A percentile compares a stretch with the other conserved stretches of the same genome.
Evolutionary conservation across 2,888 invertebrate genomes (phyloP).

Genomic region (Eupithecia insigniata): DNA sequence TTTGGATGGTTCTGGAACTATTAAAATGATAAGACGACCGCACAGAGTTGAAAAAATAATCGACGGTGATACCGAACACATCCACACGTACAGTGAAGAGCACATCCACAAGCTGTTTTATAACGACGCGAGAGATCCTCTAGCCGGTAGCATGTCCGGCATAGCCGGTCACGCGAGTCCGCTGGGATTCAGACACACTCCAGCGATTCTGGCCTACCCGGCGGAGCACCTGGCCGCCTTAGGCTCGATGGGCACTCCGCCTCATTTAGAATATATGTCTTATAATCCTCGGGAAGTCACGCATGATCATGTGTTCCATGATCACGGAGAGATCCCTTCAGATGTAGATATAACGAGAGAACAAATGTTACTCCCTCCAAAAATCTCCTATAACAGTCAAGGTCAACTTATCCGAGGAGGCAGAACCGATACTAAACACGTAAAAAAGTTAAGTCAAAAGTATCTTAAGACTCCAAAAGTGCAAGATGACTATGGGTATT

Average conservation of each 20-base stretch:
- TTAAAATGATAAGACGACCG: constrained; percentile 76
- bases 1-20: constrained; percentile 72
- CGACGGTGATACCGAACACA: constrained; percentile 81
- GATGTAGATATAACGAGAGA: constrained; percentile 68
- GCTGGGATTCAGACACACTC: constrained; percentile 62
- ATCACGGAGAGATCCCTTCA: constrained; percentile 77
- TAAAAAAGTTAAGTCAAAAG: constrained; percentile 65
- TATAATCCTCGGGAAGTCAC: constrained; percentile 80
- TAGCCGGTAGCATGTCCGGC: constrained; percentile 59
- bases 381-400: constrained; percentile 70
- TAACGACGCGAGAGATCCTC: constrained; percentile 63
- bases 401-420: constrained; percentile 62
- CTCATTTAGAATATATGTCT: constrained; percentile 73
- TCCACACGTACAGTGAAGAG: constrained; percentile 81
- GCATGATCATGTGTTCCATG: constrained; percentile 80
- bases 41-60: constrained; percentile 81
- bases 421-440: constrained; percentile 50
- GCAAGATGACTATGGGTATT: constrained; percentile 70
- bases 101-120: constrained; percentile 78
- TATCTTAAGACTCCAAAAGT: constrained; percentile 61
- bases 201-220: constrained; percentile 59
- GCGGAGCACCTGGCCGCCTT: constrained; percentile 60
- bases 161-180: constrained; percentile 56
- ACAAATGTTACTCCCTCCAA: constrained; percentile 64
- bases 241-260: constrained; percentile 68